phyloP scores from a whole-genome alignment of 1,140 invertebrate genomes.

The Panonychus citri region DNA sequence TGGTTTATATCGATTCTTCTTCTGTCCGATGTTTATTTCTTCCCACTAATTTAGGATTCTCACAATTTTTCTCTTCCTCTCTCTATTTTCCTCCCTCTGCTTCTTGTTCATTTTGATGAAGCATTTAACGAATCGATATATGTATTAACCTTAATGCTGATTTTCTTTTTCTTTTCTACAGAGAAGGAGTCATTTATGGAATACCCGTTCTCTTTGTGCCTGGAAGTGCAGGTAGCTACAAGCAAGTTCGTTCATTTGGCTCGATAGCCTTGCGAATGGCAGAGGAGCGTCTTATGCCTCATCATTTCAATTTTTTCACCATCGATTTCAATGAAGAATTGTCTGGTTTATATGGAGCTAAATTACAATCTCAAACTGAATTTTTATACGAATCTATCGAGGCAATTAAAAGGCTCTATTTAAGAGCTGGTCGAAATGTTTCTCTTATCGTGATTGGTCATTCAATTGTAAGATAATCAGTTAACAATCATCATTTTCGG shows the following conservation, averaged over 20 bases:
- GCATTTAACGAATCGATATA: not conserved
- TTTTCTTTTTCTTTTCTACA: constrained; percentile 6
- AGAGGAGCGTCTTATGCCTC: constrained; percentile 27
- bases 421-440: not conserved
- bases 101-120: not conserved
- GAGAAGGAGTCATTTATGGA: constrained; percentile 42
- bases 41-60: too few relatives aligned
- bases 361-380: constrained; percentile 43
- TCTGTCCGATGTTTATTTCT: too few relatives aligned
- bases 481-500: not conserved
- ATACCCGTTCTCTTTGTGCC: constrained; percentile 78
- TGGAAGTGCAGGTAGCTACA: constrained; percentile 71
- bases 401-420: constrained; percentile 4
- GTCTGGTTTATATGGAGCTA: constrained; percentile 48
- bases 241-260: constrained; percentile 65
- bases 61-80: not conserved
- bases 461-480: constrained; percentile 4
- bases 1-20: not conserved
- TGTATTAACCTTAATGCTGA: constrained; percentile 1
- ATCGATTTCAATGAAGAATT: constrained; percentile 58
- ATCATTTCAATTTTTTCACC: constrained; percentile 70
- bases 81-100: not conserved
- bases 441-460: constrained; percentile 8
- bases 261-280: constrained; percentile 63
- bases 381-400: constrained; percentile 6